Conservation (phyloP, 2,797 vertebrate genomes). For the Gadopsis marmoratus region DNA sequence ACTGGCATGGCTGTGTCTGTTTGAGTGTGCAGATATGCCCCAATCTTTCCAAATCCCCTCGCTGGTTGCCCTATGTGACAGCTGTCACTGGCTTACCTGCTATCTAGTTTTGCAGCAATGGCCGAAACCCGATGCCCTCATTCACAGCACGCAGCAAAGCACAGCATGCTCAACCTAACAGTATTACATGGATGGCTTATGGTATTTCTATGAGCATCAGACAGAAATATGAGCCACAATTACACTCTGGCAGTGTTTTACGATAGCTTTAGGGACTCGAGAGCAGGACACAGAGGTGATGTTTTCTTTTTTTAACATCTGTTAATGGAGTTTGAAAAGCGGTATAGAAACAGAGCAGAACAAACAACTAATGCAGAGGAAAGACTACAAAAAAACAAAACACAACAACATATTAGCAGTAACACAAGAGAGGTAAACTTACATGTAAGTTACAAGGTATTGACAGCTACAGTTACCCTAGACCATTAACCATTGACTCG, state of each 20-base stretch:
- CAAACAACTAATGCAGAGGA: not conserved
- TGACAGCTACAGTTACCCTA: not conserved
- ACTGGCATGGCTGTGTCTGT: slow-evolving; percentile 45
- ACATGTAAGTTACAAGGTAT: not conserved
- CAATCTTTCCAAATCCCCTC: slow-evolving; percentile 48
- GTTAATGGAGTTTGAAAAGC: not conserved
- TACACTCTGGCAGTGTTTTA: slow-evolving; percentile 55
- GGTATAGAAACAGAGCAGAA: not conserved
- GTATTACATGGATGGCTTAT: slow-evolving; percentile 66
- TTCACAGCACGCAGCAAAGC: slow-evolving; percentile 47
- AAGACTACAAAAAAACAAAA: not conserved
- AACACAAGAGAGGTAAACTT: not conserved
- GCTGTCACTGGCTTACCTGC: slow-evolving; percentile 59
- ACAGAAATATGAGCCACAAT: slow-evolving; percentile 60
- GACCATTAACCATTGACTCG: not conserved
- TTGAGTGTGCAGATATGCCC: slow-evolving; percentile 44
- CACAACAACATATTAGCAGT: not conserved
- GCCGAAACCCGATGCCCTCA: slow-evolving; percentile 46
- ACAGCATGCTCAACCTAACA: slow-evolving; percentile 59
- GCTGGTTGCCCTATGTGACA: slow-evolving; percentile 58
- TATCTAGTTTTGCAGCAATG: slow-evolving; percentile 30
- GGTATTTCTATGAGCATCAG: slow-evolving; percentile 59
- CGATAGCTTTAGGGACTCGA: slow-evolving; percentile 17
- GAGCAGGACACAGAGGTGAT: slow-evolving; percentile 32
- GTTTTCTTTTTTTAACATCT: slow-evolving; percentile 10